Conservation (phyloP, 1,140 invertebrate genomes). For the Formica selysi region DNA sequence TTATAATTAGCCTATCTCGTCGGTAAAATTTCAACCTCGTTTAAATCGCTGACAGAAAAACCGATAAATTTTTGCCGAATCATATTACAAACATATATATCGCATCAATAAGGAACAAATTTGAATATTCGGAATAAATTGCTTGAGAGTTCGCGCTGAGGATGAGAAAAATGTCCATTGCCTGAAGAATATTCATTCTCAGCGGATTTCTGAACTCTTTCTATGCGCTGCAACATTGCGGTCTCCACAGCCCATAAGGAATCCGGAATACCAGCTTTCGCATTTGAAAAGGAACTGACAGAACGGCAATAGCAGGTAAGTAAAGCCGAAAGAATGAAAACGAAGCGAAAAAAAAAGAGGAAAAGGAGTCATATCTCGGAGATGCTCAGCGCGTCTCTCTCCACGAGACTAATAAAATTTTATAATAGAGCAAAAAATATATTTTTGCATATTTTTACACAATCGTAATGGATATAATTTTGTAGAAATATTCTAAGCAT, state of each 20-base stretch:
- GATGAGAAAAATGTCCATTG: slow-evolving; percentile 49
- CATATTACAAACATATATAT: slow-evolving; percentile 24
- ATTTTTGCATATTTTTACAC: not conserved
- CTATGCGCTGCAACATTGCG: slow-evolving; percentile 17
- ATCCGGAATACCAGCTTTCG: slow-evolving; percentile 55
- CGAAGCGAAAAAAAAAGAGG: slow-evolving; percentile 16
- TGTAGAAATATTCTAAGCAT: not conserved
- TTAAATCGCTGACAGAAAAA: slow-evolving; percentile 14
- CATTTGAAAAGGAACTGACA: slow-evolving; percentile 54
- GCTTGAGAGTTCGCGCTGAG: not conserved
- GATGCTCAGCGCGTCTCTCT: slow-evolving; percentile 21
- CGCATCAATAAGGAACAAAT: slow-evolving; percentile 11
- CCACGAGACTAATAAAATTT: slow-evolving; percentile 37
- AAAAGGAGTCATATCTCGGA: slow-evolving; percentile 29
- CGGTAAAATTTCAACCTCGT: not conserved
- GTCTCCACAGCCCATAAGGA: slow-evolving; percentile 21
- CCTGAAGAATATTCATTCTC: slow-evolving; percentile 57
- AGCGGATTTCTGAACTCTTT: slow-evolving; percentile 52
- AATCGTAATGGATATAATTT: not conserved
- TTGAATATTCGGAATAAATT: slow-evolving; percentile 26
- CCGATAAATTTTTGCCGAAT: slow-evolving; percentile 31
- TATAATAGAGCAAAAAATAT: not conserved
- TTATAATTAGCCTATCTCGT: not conserved
- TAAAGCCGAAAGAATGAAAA: slow-evolving; percentile 57
- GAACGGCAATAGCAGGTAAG: slow-evolving; percentile 51